A percentile compares a stretch with the other conserved stretches of the same genome.
phyloP scores from a whole-genome alignment of 2,888 invertebrate genomes.

The Trissolcus japonicus region DNA sequence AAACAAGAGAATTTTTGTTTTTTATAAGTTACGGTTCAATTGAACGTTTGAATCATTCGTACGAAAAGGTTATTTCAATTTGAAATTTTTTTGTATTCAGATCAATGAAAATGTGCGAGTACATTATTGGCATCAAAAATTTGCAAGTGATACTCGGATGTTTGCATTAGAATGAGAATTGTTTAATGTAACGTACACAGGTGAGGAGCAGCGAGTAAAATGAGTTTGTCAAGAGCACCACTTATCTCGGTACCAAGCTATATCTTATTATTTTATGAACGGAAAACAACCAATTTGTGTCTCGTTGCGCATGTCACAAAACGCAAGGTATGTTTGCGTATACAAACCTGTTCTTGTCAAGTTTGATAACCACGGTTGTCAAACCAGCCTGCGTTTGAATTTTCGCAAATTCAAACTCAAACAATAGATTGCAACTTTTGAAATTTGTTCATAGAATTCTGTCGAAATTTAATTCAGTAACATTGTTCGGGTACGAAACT shows the following conservation, averaged over 20 bases:
- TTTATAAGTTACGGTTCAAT: too few species aligned
- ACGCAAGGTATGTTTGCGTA: slow-evolving; percentile 30
- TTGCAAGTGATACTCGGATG: too few species aligned
- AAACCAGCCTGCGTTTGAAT: not conserved
- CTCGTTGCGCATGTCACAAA: slow-evolving; percentile 26
- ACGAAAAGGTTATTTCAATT: too few species aligned
- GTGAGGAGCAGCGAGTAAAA: slow-evolving; percentile 11
- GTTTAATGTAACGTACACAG: slow-evolving; percentile 9
- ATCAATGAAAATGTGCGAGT: too few species aligned
- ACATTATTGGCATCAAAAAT: too few species aligned
- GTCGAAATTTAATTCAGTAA: too few species aligned
- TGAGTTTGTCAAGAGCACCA: slow-evolving; percentile 23
- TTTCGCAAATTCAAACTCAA: not conserved
- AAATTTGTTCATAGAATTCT: not conserved
- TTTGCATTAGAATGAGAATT: too few species aligned
- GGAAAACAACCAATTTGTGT: slow-evolving; percentile 44
- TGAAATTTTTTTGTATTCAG: too few species aligned
- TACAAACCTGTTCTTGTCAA: slow-evolving; percentile 34
- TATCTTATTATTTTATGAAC: slow-evolving; percentile 38
- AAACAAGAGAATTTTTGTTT: too few species aligned
- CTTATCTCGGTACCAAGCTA: slow-evolving; percentile 29
- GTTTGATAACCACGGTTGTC: slow-evolving; percentile 34
- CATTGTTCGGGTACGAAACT: not conserved
- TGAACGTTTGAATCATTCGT: too few species aligned
- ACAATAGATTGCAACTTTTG: not conserved